Base-by-base conservation (phyloP, 2,888 invertebrate species). In the Lasiommata megera region DNA sequence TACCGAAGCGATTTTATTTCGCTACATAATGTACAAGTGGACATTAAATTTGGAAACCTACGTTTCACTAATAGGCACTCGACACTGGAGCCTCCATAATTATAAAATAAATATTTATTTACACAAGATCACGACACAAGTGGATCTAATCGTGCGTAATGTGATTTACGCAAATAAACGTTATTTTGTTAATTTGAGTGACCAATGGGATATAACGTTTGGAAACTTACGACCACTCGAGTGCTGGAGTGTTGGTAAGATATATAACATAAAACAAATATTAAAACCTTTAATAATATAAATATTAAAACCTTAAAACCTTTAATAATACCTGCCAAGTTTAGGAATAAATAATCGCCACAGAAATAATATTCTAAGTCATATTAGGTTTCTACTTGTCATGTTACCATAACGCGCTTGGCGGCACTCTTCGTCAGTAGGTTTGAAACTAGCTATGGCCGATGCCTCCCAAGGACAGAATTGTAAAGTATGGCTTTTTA, bases 41-140 rank as follows among this genome's bases (percentile, higher is more conserved):
- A 12, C 23, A 43, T 43, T 3, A 12, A 28, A 28, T 43, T 43
- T 43, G 28, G 43, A 43, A 43, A 43, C 43, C 23, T n/a, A 41
- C 12, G 12, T 12, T 0, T 43, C 28, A 28, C 12, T 28, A 44
- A 18, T 38, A 16, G 7, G 18, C 9, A 41, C 40, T 41, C 8
- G 44, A 14, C 44, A 8, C 44, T 28, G 28, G 28, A 28, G 14
- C 3, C 28, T 29, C 12, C 8, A 28, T 14, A 44, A 14, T 43
- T 44, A 23, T 29, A 44, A 44, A 9, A 44, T 44, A 44, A 44
- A 44, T 14, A 44, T 44, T 44, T 44, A 44, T 44, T 44, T 14
- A 29, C 44, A 28, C 44, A 44, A 29, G 44, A 12, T 44, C 44
- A 44, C 28, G 44, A 12, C 14, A 44, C 44, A 44, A 44, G 44